phyloP scores from a whole-genome alignment of 1,140 invertebrate genomes.

The Lethocerus indicus region DNA sequence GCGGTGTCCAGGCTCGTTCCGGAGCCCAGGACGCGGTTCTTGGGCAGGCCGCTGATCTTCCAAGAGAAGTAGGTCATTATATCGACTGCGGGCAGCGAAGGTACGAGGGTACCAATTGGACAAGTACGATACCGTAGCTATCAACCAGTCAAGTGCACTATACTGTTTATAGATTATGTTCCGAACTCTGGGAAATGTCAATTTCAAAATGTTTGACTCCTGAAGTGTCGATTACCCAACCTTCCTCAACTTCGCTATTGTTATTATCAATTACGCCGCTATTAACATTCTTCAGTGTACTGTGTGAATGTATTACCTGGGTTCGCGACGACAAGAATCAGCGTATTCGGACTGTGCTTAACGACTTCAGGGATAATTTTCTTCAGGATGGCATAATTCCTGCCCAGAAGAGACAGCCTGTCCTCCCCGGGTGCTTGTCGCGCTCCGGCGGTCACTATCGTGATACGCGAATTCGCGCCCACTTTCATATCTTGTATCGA shows the following conservation, averaged over 20 bases:
- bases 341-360: constrained; percentile 69
- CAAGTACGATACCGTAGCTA: no score
- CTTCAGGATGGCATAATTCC: constrained; percentile 80
- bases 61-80: constrained; percentile 84
- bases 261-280: neutral
- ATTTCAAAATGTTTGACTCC: no score
- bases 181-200: no score
- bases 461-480: no score
- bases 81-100: constrained; percentile 39
- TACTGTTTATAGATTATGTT: no score
- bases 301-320: constrained; percentile 28
- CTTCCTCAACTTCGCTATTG: neutral
- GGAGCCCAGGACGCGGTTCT: constrained; percentile 71
- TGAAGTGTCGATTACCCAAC: no score
- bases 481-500: no score
- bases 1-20: constrained; percentile 84
- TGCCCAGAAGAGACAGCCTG: constrained; percentile 63
- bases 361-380: constrained; percentile 64
- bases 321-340: constrained; percentile 79
- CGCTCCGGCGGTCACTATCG: constrained; percentile 78
- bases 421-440: constrained; percentile 75
- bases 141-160: no score
- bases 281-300: neutral
- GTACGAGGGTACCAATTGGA: no score
- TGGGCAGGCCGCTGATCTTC: constrained; percentile 77